These are phyloP conservation scores for Tubulanus polymorphus DNA, from an alignment of 2,888 invertebrate species.

Conservation along the genomic window DNA sequence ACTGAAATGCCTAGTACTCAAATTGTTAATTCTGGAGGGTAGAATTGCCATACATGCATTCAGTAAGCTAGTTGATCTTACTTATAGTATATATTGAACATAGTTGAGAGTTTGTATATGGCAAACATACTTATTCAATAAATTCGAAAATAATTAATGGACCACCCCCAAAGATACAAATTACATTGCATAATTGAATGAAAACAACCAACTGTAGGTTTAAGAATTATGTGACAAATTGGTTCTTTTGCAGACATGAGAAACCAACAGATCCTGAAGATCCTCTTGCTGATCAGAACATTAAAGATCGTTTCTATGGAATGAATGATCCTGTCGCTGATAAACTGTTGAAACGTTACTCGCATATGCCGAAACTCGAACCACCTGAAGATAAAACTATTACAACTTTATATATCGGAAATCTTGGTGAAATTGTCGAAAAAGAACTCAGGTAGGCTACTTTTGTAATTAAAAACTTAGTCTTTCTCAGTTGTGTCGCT, in stretches of 20 bases:
- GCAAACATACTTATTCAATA: no score
- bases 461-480: no score
- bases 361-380: conserved; percentile 89
- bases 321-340: conserved; percentile 95
- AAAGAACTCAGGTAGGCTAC: conserved; percentile 68
- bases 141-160: no score
- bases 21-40: no score
- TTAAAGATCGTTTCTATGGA: conserved; percentile 80
- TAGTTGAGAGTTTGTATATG: no score
- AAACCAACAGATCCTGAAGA: conserved; percentile 97
- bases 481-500: no score
- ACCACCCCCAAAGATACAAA: no score
- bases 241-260: conserved; percentile 66
- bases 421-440: conserved; percentile 84
- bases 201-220: not conserved
- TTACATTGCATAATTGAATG: no score
- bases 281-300: conserved; percentile 92
- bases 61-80: no score
- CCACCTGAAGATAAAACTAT: conserved; percentile 94
- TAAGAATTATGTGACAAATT: not conserved
- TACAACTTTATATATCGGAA: conserved; percentile 96
- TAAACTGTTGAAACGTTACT: conserved; percentile 82
- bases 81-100: no score
- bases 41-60: no score
- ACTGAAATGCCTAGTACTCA: no score